phyloP scores from a whole-genome alignment of 2,113 vertebrate genomes.

The Zeus faber region DNA sequence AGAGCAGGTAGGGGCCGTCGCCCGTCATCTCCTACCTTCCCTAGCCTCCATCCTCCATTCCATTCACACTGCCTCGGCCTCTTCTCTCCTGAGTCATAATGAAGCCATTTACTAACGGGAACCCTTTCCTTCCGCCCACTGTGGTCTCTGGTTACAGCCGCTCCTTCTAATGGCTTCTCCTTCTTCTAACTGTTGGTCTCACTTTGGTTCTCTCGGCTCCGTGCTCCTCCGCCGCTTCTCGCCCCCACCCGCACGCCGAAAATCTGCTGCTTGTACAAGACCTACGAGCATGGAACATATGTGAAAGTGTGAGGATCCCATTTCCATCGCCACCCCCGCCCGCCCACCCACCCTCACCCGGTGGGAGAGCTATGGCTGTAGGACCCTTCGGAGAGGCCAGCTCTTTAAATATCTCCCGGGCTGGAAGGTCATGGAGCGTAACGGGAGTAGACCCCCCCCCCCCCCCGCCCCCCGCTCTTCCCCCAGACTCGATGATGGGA shows the following conservation, averaged over 20 bases:
- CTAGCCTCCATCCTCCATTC: slow-evolving; percentile 42
- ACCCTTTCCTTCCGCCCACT: slow-evolving; percentile 44
- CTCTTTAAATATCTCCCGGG: slow-evolving; percentile 71
- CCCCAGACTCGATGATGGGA: slow-evolving; percentile 51
- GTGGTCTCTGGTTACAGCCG: slow-evolving; percentile 58
- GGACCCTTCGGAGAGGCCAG: slow-evolving; percentile 58
- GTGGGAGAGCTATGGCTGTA: slow-evolving; percentile 22
- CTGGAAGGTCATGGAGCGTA: slow-evolving; percentile 62
- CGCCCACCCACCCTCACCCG: slow-evolving; percentile 14
- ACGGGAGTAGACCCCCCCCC: slow-evolving; percentile 55
- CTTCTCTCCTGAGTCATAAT: slow-evolving; percentile 39
- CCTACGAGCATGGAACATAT: slow-evolving; percentile 28
- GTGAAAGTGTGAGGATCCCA: slow-evolving; percentile 50
- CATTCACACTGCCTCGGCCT: slow-evolving; percentile 33
- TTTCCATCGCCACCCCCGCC: slow-evolving; percentile 47
- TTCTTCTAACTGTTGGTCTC: slow-evolving; percentile 41
- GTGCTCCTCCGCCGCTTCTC: slow-evolving; percentile 33
- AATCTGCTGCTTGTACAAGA: slow-evolving; percentile 31
- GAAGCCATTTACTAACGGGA: slow-evolving; percentile 49
- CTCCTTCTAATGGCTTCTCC: slow-evolving; percentile 42
- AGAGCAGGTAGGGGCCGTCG: too few relatives aligned
- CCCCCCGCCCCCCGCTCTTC: too few relatives aligned
- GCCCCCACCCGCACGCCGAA: slow-evolving; percentile 37
- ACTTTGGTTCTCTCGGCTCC: slow-evolving; percentile 4
- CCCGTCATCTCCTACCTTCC: slow-evolving; percentile 57